Base-by-base conservation (phyloP, 2,113 vertebrate species). In the Panurus biarmicus region DNA sequence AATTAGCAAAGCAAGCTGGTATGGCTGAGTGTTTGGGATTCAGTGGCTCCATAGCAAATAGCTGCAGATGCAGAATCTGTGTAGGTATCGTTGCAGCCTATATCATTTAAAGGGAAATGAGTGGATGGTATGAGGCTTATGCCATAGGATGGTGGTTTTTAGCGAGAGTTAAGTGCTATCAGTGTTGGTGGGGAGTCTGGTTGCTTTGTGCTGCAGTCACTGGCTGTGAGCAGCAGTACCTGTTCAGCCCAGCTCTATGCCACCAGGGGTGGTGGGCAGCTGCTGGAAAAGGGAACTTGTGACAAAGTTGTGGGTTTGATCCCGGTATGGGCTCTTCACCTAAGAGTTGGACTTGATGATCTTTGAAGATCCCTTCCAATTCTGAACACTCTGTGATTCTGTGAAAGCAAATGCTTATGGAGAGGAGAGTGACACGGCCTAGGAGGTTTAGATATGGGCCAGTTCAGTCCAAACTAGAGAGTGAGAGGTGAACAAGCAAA, bases 151-250 rank as follows among this genome's bases (percentile, higher is more conserved):
- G 2, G 16, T 26, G 0, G 29, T 53, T 85, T 23, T 24, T 44
- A 12, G 12, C 6, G 9, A 24, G 35, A 2, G 11, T 48, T 62
- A 40, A 45, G 40, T 35, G 24, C 26, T 17, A 3, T 13, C 19
- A 4, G 15, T 12, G 22, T 31, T 67, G 42, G 19, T 36, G 42
- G 33, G 24, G 7, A 28, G 16, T 35, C 12, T 24, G 29, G 17
- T 25, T 64, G 12, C 24, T 51, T 61, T 19, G 18, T 26, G 44
- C 13, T 85, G 33, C 26, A 2, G 19, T 10, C 64, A 8, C 28
- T 31, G 45, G 31, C 57, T 0, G 0, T 4, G 17, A 50, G 36
- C 29, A 13, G 23, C 3, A 14, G 29, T 10, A 4, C 19, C 17
- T 17, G 21, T n/a, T 13, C 29, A 11, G 29, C 31, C 7, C 20